Percentiles rank a stretch among this genome's conserved stretches.
Conservation (phyloP, 2,888 invertebrate genomes). For the Hyposoter dolosus region DNA sequence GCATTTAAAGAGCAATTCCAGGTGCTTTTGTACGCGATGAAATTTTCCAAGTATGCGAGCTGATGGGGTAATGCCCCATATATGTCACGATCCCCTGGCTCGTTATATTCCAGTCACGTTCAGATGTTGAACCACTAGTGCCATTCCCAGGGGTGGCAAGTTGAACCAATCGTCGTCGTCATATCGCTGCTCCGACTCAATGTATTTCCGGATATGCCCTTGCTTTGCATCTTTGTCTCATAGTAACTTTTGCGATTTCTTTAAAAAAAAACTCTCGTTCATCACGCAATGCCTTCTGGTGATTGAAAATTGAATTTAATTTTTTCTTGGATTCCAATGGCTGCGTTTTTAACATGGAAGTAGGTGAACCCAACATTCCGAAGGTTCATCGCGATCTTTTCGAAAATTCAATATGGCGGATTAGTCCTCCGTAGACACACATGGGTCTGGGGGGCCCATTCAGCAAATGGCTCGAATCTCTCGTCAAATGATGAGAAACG, state of each 20-base stretch:
- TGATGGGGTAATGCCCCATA: background rate
- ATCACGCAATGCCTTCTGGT: background rate
- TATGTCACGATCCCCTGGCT: background rate
- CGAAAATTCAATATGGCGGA: too few relatives aligned
- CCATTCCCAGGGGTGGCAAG: background rate
- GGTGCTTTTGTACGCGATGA: background rate
- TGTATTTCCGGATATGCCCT: background rate
- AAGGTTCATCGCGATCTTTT: too few relatives aligned
- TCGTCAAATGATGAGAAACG: too few relatives aligned
- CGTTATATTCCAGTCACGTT: constrained; percentile 7
- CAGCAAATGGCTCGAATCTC: too few relatives aligned
- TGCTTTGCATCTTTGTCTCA: background rate
- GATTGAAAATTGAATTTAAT: background rate
- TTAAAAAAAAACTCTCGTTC: background rate
- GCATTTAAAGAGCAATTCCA: background rate
- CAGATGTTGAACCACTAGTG: background rate
- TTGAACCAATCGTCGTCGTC: background rate
- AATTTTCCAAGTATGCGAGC: background rate
- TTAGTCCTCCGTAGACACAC: too few relatives aligned
- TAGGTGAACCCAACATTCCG: too few relatives aligned
- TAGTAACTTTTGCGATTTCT: background rate
- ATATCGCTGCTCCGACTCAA: background rate
- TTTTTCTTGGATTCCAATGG: background rate
- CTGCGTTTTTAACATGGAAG: too few relatives aligned
- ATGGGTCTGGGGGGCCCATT: too few relatives aligned